Evolutionary conservation across 2,888 invertebrate genomes (phyloP).

Genomic region (Carabus problematicus): DNA sequence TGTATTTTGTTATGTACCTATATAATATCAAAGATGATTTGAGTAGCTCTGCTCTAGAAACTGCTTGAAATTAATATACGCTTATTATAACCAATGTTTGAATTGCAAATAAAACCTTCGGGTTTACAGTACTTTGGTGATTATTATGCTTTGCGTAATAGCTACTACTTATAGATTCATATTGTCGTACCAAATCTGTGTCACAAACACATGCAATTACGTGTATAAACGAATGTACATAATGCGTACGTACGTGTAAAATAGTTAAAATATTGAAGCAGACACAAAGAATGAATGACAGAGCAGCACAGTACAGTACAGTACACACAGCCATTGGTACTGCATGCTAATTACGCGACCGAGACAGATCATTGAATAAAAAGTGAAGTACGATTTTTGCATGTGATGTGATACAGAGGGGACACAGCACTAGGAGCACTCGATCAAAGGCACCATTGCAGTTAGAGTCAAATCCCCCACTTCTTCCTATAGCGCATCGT

Average conservation of each 20-base stretch:
- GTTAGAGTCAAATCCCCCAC: conserved; percentile 47
- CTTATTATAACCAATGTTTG: not conserved
- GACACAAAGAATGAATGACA: conserved; percentile 27
- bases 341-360: conserved; percentile 1
- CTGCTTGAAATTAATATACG: conserved; percentile 22
- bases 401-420: conserved; percentile 52
- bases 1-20: no score
- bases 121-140: conserved; percentile 22
- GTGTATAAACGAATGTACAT: not conserved
- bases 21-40: not conserved
- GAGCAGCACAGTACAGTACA: not conserved
- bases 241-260: not conserved
- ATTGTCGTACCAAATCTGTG: conserved; percentile 28
- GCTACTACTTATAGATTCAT: conserved; percentile 29
- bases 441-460: conserved; percentile 48
- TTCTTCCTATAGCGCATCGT: conserved; percentile 51
- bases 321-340: conserved; percentile 8
- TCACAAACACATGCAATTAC: conserved; percentile 39
- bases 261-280: conserved; percentile 26
- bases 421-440: conserved; percentile 51
- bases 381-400: conserved; percentile 33
- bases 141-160: conserved; percentile 29
- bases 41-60: conserved; percentile 30
- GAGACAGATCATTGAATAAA: not conserved
- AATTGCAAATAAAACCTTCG: conserved; percentile 8